phyloP scores from a whole-genome alignment of 2,113 vertebrate species.

The Ailurus styani region DNA sequence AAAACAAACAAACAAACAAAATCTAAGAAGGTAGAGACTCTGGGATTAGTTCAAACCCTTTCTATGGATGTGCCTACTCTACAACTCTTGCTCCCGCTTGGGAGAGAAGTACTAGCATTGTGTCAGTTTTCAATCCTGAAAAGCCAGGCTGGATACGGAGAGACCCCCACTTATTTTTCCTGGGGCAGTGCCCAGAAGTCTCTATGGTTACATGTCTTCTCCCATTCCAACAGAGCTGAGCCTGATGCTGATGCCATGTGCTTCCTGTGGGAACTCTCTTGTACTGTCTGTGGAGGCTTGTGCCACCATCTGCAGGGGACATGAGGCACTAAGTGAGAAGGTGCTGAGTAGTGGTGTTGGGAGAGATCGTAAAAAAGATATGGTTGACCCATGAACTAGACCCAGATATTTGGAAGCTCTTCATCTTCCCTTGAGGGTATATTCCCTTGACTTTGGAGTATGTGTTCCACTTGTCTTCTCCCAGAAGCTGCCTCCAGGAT shows the following conservation, averaged over 20 bases:
- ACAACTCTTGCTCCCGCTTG: background rate
- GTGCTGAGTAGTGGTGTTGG: background rate
- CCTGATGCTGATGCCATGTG: background rate
- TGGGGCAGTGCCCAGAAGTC: background rate
- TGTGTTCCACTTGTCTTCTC: background rate
- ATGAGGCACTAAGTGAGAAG: background rate
- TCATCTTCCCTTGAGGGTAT: background rate
- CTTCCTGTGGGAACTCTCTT: background rate
- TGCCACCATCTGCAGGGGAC: background rate
- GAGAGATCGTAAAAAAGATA: background rate
- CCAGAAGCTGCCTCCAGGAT: background rate
- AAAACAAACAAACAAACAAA: background rate
- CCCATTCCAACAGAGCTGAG: background rate
- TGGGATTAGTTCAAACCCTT: background rate
- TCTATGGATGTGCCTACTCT: background rate
- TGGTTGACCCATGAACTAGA: background rate
- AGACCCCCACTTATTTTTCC: background rate
- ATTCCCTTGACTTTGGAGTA: background rate
- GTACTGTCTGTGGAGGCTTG: background rate
- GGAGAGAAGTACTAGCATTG: background rate
- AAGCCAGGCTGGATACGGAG: background rate
- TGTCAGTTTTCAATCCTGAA: background rate
- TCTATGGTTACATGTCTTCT: background rate
- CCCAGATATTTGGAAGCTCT: background rate
- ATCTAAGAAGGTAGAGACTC: background rate